These are phyloP conservation scores for Enteromius argenteus DNA, from an alignment of 2,797 vertebrate genomes.

Conservation along the genomic window DNA sequence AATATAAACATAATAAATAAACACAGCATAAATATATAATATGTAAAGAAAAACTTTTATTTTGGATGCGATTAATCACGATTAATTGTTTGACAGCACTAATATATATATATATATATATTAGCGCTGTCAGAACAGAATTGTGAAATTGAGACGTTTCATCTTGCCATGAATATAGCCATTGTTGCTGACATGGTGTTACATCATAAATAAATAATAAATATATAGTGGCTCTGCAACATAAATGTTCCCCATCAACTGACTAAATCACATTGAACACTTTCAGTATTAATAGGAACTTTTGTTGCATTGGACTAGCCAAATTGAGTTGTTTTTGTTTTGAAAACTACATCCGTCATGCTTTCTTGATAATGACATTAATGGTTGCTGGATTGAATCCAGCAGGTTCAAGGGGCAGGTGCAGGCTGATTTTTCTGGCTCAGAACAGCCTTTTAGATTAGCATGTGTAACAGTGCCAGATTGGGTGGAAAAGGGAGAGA, in stretches of 20 bases:
- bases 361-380: not conserved
- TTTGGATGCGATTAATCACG: too few species aligned
- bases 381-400: not conserved
- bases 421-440: not conserved
- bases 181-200: too few species aligned
- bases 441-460: not conserved
- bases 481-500: not conserved
- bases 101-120: too few species aligned
- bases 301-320: not conserved
- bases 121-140: too few species aligned
- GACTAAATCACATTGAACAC: not conserved
- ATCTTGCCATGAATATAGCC: too few species aligned
- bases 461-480: not conserved
- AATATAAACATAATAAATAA: too few species aligned
- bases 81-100: too few species aligned
- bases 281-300: not conserved
- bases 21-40: too few species aligned
- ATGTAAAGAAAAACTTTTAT: too few species aligned
- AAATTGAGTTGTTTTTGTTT: not conserved
- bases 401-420: conserved; percentile 15
- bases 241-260: not conserved
- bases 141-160: too few species aligned
- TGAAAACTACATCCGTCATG: not conserved
- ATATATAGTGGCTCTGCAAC: not conserved
- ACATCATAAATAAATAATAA: too few species aligned